Conservation (phyloP, 2,797 vertebrate species). For the Protonibea diacanthus region DNA sequence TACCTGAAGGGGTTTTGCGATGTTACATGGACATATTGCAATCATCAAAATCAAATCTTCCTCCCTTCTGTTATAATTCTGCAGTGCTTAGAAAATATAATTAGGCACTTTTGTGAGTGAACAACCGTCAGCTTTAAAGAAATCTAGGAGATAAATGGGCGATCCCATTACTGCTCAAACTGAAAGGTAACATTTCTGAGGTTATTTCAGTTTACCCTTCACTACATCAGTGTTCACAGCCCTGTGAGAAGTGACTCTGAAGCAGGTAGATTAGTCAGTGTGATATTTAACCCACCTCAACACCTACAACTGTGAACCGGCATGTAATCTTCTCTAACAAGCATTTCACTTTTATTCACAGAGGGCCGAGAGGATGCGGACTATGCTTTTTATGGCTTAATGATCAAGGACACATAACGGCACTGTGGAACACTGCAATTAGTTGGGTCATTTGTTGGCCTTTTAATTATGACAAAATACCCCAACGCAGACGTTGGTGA, state of each 20-base stretch:
- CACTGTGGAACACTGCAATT: conserved; percentile 71
- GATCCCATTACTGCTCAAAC: neutral
- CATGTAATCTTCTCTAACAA: conserved; percentile 59
- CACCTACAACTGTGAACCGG: conserved; percentile 43
- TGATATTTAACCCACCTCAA: conserved; percentile 39
- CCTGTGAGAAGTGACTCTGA: conserved; percentile 4
- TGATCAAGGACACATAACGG: conserved; percentile 71
- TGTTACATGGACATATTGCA: conserved; percentile 10
- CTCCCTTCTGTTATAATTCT: neutral
- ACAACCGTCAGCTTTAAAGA: neutral
- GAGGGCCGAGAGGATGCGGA: conserved; percentile 39
- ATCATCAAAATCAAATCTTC: conserved; percentile 5
- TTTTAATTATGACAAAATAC: conserved; percentile 80
- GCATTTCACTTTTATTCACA: conserved; percentile 55
- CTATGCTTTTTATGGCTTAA: conserved; percentile 62
- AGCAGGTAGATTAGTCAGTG: conserved; percentile 31
- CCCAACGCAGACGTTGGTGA: conserved; percentile 64
- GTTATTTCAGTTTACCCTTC: conserved; percentile 23
- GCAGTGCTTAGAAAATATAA: neutral
- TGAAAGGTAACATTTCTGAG: conserved; percentile 3
- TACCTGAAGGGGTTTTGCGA: conserved; percentile 43
- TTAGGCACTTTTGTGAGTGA: conserved; percentile 10
- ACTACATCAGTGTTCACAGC: neutral
- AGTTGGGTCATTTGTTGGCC: conserved; percentile 77
- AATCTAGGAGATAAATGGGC: conserved; percentile 2